phyloP scores from a whole-genome alignment of 2,113 vertebrate species.

The Rattus norvegicus region DNA sequence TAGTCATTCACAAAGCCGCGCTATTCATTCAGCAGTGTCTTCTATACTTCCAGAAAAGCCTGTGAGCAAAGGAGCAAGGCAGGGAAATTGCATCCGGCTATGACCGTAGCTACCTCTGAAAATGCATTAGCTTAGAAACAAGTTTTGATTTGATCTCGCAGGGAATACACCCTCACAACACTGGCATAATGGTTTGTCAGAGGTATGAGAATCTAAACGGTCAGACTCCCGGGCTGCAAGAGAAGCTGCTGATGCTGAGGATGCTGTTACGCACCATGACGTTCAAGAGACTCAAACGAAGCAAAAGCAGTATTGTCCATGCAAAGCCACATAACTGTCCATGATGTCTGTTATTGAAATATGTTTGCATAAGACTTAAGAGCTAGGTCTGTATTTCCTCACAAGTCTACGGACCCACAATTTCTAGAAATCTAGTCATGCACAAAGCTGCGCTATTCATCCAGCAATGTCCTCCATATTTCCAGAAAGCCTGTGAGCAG shows the following conservation, averaged over 20 bases:
- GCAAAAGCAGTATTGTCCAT: neutral
- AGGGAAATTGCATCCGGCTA: neutral
- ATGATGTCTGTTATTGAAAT: neutral
- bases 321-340: neutral
- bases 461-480: neutral
- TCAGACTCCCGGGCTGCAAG: neutral
- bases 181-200: neutral
- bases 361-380: conserved; percentile 39
- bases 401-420: neutral
- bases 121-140: neutral
- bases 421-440: neutral
- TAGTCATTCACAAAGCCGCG: neutral
- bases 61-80: neutral
- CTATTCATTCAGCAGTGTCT: neutral
- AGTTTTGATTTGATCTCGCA: neutral
- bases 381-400: neutral
- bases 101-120: neutral
- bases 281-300: neutral
- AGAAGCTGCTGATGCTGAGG: neutral
- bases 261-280: neutral
- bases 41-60: neutral
- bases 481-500: neutral
- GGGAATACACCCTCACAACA: neutral
- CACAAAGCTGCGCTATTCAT: neutral
- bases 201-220: neutral